These are phyloP conservation scores for Sitodiplosis mosellana DNA, from an alignment of 1,140 invertebrate genomes.

Conservation along the genomic window DNA sequence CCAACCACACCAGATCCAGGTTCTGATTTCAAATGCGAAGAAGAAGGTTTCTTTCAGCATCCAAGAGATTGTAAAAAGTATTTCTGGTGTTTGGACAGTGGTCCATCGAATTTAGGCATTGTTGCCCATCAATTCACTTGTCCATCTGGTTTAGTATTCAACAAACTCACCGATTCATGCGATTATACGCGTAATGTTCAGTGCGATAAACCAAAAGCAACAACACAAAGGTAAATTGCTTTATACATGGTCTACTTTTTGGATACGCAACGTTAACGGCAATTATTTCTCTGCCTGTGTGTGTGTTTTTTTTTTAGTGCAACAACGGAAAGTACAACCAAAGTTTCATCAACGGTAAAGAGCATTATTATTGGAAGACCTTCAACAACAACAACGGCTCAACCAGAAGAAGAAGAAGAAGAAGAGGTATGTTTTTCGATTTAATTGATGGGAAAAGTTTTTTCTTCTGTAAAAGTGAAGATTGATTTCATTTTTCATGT, in stretches of 20 bases:
- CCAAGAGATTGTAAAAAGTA: slow-evolving; percentile 87
- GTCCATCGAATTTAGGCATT: slow-evolving; percentile 70
- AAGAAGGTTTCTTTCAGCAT: slow-evolving; percentile 88
- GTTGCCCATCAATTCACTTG: slow-evolving; percentile 88
- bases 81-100: slow-evolving; percentile 84
- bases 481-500: slow-evolving; percentile 17
- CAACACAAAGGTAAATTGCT: slow-evolving; percentile 9
- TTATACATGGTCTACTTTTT: background rate
- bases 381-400: slow-evolving; percentile 17
- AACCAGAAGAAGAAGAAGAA: slow-evolving; percentile 5
- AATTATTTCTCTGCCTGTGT: slow-evolving; percentile 8
- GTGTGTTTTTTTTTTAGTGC: no score
- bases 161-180: slow-evolving; percentile 78
- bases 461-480: background rate
- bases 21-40: slow-evolving; percentile 77
- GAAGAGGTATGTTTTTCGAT: no score
- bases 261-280: background rate
- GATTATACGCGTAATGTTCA: slow-evolving; percentile 77
- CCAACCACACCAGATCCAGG: slow-evolving; percentile 80
- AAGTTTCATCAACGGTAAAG: slow-evolving; percentile 11
- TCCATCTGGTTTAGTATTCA: slow-evolving; percentile 78
- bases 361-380: no score
- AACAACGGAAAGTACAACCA: slow-evolving; percentile 30
- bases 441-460: background rate
- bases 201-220: slow-evolving; percentile 37